Evolutionary conservation across 2,888 invertebrate species (phyloP), one percentile per base, ranked within the genome.

Genomic region (Ichneumoninae sp.): DNA sequence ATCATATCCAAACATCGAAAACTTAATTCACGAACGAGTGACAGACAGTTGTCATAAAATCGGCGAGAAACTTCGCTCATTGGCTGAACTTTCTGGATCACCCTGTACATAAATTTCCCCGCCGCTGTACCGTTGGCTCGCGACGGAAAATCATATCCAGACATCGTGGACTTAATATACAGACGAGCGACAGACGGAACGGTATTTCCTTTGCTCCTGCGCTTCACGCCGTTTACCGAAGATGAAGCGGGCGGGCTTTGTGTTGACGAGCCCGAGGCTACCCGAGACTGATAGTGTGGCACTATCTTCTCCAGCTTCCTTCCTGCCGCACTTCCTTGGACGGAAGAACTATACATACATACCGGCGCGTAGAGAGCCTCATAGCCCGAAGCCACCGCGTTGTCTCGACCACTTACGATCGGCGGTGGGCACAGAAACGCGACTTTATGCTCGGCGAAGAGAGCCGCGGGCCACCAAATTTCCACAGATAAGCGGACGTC

Each of bases 341-440:
- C 36, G 66, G 26, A 19, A 65, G 74, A 30, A 70, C 40, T 68
- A 68, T 69, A 40, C 54, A 19, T 36, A 33, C 44, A 57, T 33
- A 54, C 44, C 40, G 22, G 36, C 13, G 50, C 7, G 33, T 13
- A 40, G 5, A 52, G 65, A 13, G 62, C 19, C 4, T 54, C 66
- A 79, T 52, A 62, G 62, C 62, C 78, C 52, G 22, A n/a, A 78
- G 81, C 50, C 50, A 70, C 62, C 44, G 75, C 84, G 78, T 75
- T 84, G 81, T 81, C 84, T 60, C 74, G 81, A 81, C 84, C 84
- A 81, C 84, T 81, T 79, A 81, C 81, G 84, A 84, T 81, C 81
- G 74, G 44, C 36, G 66, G 52, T 40, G 76, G 13, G 66, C 66
- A 52, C 66, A 52, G 52, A 22, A 65, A 76, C 36, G 66, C 57